Conservation (phyloP, 2,113 vertebrate genomes). For the Pycnonotus jocosus region DNA sequence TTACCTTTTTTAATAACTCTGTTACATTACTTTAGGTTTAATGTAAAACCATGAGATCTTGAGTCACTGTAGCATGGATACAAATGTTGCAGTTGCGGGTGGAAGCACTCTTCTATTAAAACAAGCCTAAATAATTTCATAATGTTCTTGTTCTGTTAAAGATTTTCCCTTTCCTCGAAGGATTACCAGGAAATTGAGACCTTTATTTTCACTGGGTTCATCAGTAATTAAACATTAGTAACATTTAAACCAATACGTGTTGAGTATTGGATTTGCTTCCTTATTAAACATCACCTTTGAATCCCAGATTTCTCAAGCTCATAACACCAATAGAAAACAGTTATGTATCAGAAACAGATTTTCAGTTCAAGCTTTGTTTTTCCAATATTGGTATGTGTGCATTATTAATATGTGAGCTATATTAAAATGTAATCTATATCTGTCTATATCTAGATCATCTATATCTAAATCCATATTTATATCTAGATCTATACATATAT, state of each 20-base stretch:
- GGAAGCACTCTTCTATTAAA: neutral
- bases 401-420: neutral
- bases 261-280: neutral
- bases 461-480: neutral
- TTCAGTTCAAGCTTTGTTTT: neutral
- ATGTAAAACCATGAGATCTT: neutral
- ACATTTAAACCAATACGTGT: neutral
- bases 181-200: neutral
- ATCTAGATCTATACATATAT: neutral
- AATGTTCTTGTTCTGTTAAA: neutral
- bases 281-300: neutral
- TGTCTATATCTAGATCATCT: neutral
- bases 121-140: neutral
- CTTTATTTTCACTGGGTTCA: neutral
- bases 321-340: neutral
- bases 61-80: neutral
- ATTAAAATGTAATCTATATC: neutral
- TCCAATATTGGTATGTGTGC: neutral
- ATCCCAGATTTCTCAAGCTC: neutral
- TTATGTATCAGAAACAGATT: neutral
- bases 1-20: neutral
- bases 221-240: neutral
- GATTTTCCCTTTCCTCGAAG: neutral
- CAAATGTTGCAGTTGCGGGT: neutral
- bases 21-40: neutral